Evolutionary conservation across 2,888 invertebrate species (phyloP).

Genomic region (Cantharis flavilabris): DNA sequence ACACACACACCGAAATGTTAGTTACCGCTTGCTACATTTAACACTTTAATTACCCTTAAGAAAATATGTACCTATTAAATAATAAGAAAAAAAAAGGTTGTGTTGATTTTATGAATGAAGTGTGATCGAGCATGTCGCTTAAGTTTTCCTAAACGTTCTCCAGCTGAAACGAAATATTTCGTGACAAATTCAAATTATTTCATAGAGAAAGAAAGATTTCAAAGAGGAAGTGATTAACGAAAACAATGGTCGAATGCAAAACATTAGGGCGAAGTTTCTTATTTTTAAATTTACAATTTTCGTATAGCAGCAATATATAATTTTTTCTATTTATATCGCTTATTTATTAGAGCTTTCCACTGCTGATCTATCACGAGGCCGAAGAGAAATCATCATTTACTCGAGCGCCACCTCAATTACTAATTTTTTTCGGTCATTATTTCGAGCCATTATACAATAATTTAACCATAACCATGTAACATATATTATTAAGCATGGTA

Average conservation of each 20-base stretch:
- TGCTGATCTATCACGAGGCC: not conserved
- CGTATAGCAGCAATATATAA: not conserved
- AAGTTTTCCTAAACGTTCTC: not conserved
- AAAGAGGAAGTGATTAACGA: not conserved
- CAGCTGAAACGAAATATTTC: not conserved
- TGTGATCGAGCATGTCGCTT: not conserved
- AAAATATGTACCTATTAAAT: not conserved
- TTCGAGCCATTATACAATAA: not conserved
- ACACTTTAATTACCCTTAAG: not conserved
- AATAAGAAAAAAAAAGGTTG: not conserved
- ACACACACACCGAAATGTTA: not conserved
- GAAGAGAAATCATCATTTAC: not conserved
- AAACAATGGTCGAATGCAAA: not conserved
- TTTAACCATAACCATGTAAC: not conserved
- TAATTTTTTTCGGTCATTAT: not conserved
- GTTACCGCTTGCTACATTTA: not conserved
- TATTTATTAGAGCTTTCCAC: not conserved
- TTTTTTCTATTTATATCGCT: not conserved
- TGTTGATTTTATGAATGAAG: not conserved
- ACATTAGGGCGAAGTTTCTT: not conserved
- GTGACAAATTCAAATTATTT: constrained; percentile 1
- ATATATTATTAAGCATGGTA: not conserved
- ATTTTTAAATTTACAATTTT: not conserved
- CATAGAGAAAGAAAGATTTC: not conserved
- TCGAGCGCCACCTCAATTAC: too few relatives aligned